Evolutionary conservation across 2,888 invertebrate species (phyloP).

Genomic region (Himalopsyche tibetana): DNA sequence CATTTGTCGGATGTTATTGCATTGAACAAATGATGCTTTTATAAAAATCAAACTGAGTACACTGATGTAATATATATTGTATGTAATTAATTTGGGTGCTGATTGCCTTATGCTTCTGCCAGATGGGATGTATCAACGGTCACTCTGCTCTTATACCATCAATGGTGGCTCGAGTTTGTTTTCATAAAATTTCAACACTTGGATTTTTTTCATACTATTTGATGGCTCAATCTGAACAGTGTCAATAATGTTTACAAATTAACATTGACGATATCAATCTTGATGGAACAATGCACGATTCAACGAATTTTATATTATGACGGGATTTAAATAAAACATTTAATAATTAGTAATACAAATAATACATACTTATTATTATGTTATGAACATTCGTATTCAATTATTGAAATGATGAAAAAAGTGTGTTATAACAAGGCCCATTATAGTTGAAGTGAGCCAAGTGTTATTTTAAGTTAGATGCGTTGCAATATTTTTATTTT

Average conservation of each 20-base stretch:
- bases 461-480: too few species aligned
- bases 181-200: neutral
- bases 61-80: neutral
- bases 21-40: neutral
- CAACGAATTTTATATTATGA: too few species aligned
- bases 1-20: too few species aligned
- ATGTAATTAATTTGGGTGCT: constrained; percentile 12
- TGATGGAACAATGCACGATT: too few species aligned
- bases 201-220: neutral
- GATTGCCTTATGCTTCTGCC: constrained; percentile 5
- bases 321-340: too few species aligned
- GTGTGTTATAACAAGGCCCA: too few species aligned
- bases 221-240: constrained; percentile 41
- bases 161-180: neutral
- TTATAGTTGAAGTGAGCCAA: too few species aligned
- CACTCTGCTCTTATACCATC: constrained; percentile 15
- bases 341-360: too few species aligned
- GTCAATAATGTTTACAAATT: constrained; percentile 8
- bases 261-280: neutral
- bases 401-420: too few species aligned
- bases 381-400: too few species aligned
- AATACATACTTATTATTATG: too few species aligned
- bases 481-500: too few species aligned
- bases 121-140: neutral
- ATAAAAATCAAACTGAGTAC: neutral